A percentile compares a stretch with the other conserved stretches of the same genome.
Evolutionary conservation across 2,113 vertebrate species (phyloP).

Genomic region (Odontesthes bonariensis): DNA sequence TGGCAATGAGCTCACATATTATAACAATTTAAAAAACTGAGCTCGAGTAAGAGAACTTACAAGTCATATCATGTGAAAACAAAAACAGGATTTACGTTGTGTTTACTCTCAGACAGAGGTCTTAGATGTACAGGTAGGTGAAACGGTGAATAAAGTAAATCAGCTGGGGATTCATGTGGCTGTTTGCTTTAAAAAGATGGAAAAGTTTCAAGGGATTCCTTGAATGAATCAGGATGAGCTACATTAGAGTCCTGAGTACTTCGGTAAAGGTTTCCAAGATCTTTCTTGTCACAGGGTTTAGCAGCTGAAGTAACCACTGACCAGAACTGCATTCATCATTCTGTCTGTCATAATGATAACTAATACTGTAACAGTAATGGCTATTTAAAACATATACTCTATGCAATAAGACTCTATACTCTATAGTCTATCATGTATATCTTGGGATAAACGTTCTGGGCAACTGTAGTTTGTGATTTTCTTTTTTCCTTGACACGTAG

Average conservation of each 20-base stretch:
- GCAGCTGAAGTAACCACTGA: neutral
- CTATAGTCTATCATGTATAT: no score
- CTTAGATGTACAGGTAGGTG: neutral
- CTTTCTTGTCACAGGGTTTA: neutral
- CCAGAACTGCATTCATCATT: neutral
- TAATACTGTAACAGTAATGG: no score
- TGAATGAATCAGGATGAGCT: neutral
- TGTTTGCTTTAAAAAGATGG: conserved; percentile 7
- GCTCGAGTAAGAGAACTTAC: no score
- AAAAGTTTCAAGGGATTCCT: neutral
- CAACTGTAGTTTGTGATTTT: no score
- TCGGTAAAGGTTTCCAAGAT: neutral
- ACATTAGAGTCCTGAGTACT: neutral
- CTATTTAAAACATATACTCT: no score
- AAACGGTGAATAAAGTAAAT: conserved; percentile 13
- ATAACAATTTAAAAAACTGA: conserved; percentile 35
- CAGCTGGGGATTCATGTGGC: neutral
- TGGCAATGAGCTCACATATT: conserved; percentile 43
- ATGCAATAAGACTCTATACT: no score
- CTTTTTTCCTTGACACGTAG: no score
- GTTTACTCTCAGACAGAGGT: neutral
- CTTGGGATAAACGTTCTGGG: no score
- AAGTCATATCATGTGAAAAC: no score
- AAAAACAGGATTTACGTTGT: neutral
- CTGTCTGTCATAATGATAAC: no score